These are phyloP conservation scores for Paramormyrops kingsleyae DNA, from an alignment of 2,113 vertebrate genomes.

Conservation along the genomic window DNA sequence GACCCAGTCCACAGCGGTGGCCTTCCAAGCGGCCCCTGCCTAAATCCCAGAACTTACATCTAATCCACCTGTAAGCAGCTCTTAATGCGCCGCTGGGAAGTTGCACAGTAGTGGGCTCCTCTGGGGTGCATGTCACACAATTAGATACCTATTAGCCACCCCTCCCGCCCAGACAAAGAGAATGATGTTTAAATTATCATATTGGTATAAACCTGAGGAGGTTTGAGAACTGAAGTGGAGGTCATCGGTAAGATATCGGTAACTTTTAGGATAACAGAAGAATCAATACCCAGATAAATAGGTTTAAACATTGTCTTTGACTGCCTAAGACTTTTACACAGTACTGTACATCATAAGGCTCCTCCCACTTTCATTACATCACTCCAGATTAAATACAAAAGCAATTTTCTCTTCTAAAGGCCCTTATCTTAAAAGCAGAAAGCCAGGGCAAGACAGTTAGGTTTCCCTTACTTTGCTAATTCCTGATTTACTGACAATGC, in stretches of 20 bases:
- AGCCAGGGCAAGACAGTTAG: not conserved
- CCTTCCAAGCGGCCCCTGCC: conserved; percentile 23
- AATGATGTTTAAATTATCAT: not conserved
- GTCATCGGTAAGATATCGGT: not conserved
- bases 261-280: not conserved
- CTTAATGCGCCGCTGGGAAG: conserved; percentile 55
- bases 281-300: not conserved
- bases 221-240: no score
- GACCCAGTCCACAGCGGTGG: not conserved
- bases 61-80: conserved; percentile 60
- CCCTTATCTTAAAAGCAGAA: not conserved
- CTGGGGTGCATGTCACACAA: conserved; percentile 48
- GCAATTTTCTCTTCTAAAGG: not conserved
- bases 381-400: not conserved
- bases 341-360: not conserved
- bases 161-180: no score
- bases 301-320: not conserved
- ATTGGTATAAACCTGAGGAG: not conserved
- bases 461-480: not conserved
- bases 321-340: not conserved
- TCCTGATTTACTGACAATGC: not conserved
- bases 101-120: conserved; percentile 38
- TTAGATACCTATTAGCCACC: conserved; percentile 46
- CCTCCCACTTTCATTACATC: not conserved
- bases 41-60: conserved; percentile 53